These are phyloP conservation scores for Myxocyprinus asiaticus DNA, from an alignment of 2,113 vertebrate species.

Conservation along the genomic window DNA sequence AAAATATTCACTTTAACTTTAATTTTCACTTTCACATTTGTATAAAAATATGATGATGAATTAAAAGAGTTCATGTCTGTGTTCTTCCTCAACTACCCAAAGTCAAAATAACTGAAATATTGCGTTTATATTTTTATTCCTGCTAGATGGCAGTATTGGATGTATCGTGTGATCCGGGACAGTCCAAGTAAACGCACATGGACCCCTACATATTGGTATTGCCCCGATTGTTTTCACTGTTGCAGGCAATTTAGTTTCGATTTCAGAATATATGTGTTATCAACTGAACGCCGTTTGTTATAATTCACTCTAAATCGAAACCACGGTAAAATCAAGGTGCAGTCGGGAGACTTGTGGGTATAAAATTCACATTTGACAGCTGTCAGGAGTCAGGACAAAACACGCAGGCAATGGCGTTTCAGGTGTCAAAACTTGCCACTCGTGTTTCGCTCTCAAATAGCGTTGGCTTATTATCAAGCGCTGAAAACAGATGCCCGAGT, in stretches of 20 bases:
- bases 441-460: constrained; percentile 31
- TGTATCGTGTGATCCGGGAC: constrained; percentile 1
- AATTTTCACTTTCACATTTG: too few species aligned
- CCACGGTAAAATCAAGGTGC: neutral
- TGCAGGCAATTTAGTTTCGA: neutral
- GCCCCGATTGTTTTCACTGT: neutral
- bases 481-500: constrained; percentile 13
- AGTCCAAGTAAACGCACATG: neutral
- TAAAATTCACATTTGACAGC: constrained; percentile 2
- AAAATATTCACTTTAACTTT: too few species aligned
- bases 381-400: too few species aligned
- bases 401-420: constrained; percentile 63
- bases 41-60: too few species aligned
- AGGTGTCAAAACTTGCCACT: constrained; percentile 57
- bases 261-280: neutral
- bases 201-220: constrained; percentile 33
- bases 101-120: too few species aligned
- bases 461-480: neutral
- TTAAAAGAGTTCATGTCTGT: too few species aligned
- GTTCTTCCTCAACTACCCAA: too few species aligned
- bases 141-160: constrained; percentile 38
- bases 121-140: neutral
- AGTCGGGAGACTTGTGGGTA: neutral
- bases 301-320: neutral
- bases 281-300: neutral